These are phyloP conservation scores for Tadarida brasiliensis DNA, from an alignment of 2,797 vertebrate genomes.

Conservation along the genomic window DNA sequence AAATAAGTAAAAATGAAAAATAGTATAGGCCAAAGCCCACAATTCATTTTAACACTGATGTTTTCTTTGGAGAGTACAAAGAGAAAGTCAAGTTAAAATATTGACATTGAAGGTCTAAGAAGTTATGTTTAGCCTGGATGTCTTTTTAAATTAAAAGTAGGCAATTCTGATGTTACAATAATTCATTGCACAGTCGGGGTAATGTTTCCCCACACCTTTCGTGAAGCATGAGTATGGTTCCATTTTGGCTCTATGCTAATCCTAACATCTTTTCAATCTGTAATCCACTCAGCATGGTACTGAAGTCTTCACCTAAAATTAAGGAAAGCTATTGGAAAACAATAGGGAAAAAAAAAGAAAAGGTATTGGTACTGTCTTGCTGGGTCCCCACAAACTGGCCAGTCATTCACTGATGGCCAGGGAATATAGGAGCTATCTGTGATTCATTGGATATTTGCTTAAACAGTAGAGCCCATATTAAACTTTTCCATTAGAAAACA, in stretches of 20 bases:
- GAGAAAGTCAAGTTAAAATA: slow-evolving; percentile 6
- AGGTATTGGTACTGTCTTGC: not conserved
- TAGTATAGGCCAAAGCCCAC: not conserved
- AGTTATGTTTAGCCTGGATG: not conserved
- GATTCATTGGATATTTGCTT: not conserved
- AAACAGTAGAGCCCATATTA: not conserved
- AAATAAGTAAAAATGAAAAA: too few species aligned
- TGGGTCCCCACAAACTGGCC: not conserved
- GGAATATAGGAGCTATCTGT: not conserved
- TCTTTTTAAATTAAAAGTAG: not conserved
- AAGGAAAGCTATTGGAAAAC: not conserved
- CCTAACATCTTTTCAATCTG: not conserved
- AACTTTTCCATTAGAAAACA: slow-evolving; percentile 18
- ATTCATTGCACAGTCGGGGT: not conserved
- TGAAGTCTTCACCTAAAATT: not conserved
- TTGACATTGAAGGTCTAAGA: not conserved
- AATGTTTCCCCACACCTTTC: not conserved
- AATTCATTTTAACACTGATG: not conserved
- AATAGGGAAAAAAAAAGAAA: not conserved
- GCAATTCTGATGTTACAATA: not conserved
- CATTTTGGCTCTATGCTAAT: not conserved
- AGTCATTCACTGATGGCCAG: not conserved
- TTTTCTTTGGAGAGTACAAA: slow-evolving; percentile 11
- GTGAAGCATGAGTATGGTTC: not conserved
- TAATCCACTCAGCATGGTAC: not conserved